Conservation (phyloP, 1,140 invertebrate genomes). For the Drosophila pandora region DNA sequence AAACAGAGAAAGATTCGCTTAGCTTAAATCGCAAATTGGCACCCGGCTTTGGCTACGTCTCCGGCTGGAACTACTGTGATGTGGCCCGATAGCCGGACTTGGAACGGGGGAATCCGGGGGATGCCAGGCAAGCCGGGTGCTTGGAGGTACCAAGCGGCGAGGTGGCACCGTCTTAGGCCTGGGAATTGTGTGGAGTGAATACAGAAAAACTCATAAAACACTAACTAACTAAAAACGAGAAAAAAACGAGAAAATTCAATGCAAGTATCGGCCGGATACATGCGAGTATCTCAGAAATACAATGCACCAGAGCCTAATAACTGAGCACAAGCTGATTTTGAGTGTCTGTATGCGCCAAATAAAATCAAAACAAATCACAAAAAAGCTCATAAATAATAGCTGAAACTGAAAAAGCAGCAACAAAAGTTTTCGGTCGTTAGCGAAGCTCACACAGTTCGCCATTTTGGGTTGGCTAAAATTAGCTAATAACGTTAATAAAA, state of each 20-base stretch:
- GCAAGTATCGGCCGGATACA: slow-evolving; percentile 43
- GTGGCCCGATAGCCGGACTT: slow-evolving; percentile 12
- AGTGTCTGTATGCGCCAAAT: slow-evolving; percentile 41
- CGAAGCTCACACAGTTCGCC: slow-evolving; percentile 54
- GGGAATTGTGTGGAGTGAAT: slow-evolving; percentile 63
- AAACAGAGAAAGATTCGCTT: slow-evolving; percentile 36
- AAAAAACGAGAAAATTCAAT: slow-evolving; percentile 63
- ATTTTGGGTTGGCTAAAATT: slow-evolving; percentile 73
- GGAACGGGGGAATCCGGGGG: slow-evolving; percentile 13
- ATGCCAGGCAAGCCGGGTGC: slow-evolving; percentile 18
- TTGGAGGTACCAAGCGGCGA: slow-evolving; percentile 58
- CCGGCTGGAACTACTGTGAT: slow-evolving; percentile 41
- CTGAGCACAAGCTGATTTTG: slow-evolving; percentile 42
- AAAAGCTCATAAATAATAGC: slow-evolving; percentile 61
- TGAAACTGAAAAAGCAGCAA: slow-evolving; percentile 33
- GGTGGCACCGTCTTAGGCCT: slow-evolving; percentile 67
- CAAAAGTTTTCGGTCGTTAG: slow-evolving; percentile 58
- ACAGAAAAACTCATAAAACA: slow-evolving; percentile 31
- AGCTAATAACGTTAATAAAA: slow-evolving; percentile 66
- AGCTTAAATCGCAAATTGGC: slow-evolving; percentile 47
- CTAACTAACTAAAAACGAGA: slow-evolving; percentile 50
- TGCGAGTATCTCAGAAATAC: slow-evolving; percentile 45
- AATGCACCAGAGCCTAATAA: slow-evolving; percentile 47
- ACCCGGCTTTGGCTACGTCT: slow-evolving; percentile 44
- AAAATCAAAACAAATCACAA: slow-evolving; percentile 52